These are phyloP conservation scores for Brachypteracias leptosomus DNA, from an alignment of 2,113 vertebrate genomes.

Conservation along the genomic window DNA sequence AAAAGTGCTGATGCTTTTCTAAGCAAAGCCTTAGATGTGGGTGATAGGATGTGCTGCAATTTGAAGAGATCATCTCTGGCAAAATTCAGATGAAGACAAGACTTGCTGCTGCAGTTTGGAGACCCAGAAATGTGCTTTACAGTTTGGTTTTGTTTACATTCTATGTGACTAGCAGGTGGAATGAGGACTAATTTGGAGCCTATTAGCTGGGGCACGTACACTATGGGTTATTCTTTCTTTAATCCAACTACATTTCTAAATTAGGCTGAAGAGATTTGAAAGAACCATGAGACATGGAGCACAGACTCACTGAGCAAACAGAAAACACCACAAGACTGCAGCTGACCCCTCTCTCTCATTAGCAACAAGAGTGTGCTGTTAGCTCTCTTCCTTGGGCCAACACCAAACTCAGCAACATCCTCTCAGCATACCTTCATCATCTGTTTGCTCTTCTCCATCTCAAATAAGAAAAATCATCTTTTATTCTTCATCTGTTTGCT, in stretches of 20 bases:
- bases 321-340: not conserved
- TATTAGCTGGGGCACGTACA: not conserved
- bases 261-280: not conserved
- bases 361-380: too few relatives aligned
- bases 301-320: not conserved
- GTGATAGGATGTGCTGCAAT: not conserved
- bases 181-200: not conserved
- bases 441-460: too few relatives aligned
- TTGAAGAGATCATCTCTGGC: not conserved
- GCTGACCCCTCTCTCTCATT: not conserved
- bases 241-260: not conserved
- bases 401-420: too few relatives aligned
- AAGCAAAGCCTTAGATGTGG: not conserved
- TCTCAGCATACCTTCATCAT: too few relatives aligned
- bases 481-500: too few relatives aligned
- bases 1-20: not conserved
- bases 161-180: not conserved
- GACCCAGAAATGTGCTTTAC: not conserved
- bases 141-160: not conserved
- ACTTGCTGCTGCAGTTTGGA: not conserved
- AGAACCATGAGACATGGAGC: rapidly evolving
- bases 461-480: too few relatives aligned
- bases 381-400: too few relatives aligned
- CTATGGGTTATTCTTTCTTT: not conserved
- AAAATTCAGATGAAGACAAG: not conserved